These are phyloP conservation scores for Pyrochroa serraticornis DNA, from an alignment of 2,888 invertebrate genomes.

Conservation along the genomic window DNA sequence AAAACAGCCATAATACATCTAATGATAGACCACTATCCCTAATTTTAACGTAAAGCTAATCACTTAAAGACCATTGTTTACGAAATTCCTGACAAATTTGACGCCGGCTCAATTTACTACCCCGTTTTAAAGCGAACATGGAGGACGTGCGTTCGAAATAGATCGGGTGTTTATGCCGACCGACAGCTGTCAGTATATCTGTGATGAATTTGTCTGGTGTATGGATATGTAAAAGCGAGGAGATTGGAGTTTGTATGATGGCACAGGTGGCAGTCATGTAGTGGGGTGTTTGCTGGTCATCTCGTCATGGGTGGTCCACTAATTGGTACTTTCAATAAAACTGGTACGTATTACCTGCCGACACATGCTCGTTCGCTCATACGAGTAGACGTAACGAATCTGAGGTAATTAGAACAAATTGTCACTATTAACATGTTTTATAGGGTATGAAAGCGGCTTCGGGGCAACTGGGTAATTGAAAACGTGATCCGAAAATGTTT, in stretches of 20 bases:
- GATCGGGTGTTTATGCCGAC: conserved; percentile 3
- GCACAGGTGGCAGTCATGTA: conserved; percentile 8
- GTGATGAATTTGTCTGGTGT: conserved; percentile 20
- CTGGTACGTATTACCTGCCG: conserved; percentile 4
- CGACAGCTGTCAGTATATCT: conserved; percentile 19
- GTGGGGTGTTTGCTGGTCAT: conserved; percentile 4
- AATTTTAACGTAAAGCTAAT: not conserved
- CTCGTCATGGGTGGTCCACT: conserved; percentile 42
- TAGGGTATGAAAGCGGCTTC: conserved; percentile 15
- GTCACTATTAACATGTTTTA: conserved; percentile 33
- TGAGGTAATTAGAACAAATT: conserved; percentile 38
- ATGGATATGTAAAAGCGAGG: not conserved
- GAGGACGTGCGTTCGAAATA: not conserved
- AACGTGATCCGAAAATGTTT: conserved; percentile 33
- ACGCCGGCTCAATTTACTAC: conserved; percentile 15
- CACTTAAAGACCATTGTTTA: conserved; percentile 15
- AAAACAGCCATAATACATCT: too few relatives aligned
- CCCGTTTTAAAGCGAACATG: not conserved
- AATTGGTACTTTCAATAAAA: conserved; percentile 42
- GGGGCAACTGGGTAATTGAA: conserved; percentile 30
- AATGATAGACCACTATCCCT: too few relatives aligned
- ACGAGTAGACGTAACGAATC: not conserved
- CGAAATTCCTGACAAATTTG: conserved; percentile 25
- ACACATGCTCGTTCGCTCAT: not conserved
- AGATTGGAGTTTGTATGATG: not conserved